Conservation (phyloP, 2,113 vertebrate species). For the Chroicocephalus ridibundus region DNA sequence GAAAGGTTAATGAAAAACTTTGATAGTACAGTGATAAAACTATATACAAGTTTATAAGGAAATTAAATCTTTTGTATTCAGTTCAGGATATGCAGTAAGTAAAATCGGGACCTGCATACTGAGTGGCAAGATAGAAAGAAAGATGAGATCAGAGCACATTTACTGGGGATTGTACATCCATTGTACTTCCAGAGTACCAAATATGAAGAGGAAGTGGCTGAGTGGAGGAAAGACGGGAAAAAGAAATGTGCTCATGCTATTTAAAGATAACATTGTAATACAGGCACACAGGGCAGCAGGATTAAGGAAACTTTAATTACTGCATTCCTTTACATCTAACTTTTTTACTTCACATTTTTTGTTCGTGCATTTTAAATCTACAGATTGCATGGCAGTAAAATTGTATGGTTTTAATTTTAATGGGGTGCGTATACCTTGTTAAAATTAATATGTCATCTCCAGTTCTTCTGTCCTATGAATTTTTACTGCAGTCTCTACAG, state of each 20-base stretch:
- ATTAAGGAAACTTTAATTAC: conserved; percentile 42
- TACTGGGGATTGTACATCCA: not conserved
- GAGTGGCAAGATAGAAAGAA: not conserved
- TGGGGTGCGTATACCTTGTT: not conserved
- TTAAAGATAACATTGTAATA: conserved; percentile 44
- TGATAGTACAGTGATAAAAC: not conserved
- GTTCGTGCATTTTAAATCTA: not conserved
- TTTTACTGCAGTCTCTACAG: not conserved
- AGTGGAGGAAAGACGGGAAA: not conserved
- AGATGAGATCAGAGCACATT: not conserved
- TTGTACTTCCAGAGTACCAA: not conserved
- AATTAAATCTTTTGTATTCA: conserved; percentile 38
- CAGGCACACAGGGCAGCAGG: not conserved
- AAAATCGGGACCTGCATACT: not conserved
- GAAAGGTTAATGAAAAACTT: conserved; percentile 47
- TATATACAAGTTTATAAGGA: not conserved
- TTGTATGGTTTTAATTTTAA: not conserved
- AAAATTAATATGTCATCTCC: not conserved
- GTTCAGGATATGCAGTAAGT: not conserved
- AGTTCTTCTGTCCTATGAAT: not conserved
- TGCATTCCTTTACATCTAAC: not conserved
- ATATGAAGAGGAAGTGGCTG: not conserved
- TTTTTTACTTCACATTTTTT: not conserved
- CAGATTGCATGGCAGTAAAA: not conserved
- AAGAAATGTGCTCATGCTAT: not conserved